phyloP scores from a whole-genome alignment of 1,140 invertebrate genomes.

The Paralvinella palmiformis region DNA sequence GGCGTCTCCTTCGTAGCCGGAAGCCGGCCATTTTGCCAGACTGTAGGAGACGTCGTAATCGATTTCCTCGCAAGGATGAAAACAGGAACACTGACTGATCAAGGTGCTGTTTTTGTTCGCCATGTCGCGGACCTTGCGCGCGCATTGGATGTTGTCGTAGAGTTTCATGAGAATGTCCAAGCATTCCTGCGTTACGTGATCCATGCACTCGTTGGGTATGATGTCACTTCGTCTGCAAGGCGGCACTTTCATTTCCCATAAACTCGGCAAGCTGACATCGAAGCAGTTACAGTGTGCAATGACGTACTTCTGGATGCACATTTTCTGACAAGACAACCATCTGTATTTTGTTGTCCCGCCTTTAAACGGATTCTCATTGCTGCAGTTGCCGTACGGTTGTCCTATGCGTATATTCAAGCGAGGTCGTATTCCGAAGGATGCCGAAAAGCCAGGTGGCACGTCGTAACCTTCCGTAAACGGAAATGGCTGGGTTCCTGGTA shows the following conservation, averaged over 20 bases:
- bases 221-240: slow-evolving; percentile 1
- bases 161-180: slow-evolving; percentile 3
- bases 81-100: slow-evolving; percentile 4
- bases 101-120: slow-evolving; percentile 8
- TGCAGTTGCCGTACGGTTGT: slow-evolving; percentile 13
- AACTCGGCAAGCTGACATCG: slow-evolving; percentile 4
- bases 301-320: slow-evolving; percentile 12
- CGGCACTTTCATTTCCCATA: background rate
- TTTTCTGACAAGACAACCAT: slow-evolving; percentile 17
- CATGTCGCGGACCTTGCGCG: background rate
- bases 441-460: slow-evolving; percentile 38
- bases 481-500: slow-evolving; percentile 37
- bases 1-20: slow-evolving; percentile 16
- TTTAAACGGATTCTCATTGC: slow-evolving; percentile 12
- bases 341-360: slow-evolving; percentile 27
- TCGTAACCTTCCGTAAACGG: slow-evolving; percentile 48
- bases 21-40: slow-evolving; percentile 16
- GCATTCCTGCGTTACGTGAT: slow-evolving; percentile 6
- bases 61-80: slow-evolving; percentile 15
- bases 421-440: slow-evolving; percentile 24
- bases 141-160: slow-evolving; percentile 12
- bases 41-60: slow-evolving; percentile 14
- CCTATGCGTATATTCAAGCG: slow-evolving; percentile 16
- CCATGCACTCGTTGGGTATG: slow-evolving; percentile 11
- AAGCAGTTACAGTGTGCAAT: slow-evolving; percentile 13